Percentiles rank a stretch among this genome's conserved stretches.
These are phyloP conservation scores for Harpagoxenus sublaevis DNA, from an alignment of 2,888 invertebrate species.

Conservation along the genomic window DNA sequence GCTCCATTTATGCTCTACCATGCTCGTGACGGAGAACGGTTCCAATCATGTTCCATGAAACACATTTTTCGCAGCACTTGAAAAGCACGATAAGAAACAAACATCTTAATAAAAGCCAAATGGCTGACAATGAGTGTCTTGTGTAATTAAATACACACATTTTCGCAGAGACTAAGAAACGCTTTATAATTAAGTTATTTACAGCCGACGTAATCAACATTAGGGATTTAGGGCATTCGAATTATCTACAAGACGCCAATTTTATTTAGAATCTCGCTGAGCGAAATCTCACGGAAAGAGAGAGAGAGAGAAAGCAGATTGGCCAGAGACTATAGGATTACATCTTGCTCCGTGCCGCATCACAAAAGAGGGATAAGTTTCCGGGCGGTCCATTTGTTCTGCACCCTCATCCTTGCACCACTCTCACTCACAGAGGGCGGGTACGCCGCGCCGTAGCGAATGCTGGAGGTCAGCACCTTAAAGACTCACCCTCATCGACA, in stretches of 20 bases:
- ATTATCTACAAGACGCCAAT: neutral
- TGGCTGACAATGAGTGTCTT: too few relatives aligned
- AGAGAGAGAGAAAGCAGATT: neutral
- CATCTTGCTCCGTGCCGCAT: constrained; percentile 41
- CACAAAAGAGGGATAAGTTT: constrained; percentile 45
- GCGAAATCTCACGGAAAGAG: neutral
- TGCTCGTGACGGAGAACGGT: constrained; percentile 5
- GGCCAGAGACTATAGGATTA: constrained; percentile 21
- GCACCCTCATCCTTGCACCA: constrained; percentile 44
- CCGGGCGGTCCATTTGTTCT: constrained; percentile 65
- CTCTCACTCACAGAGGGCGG: constrained; percentile 55
- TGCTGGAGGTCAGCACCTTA: constrained; percentile 59
- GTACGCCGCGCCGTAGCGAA: constrained; percentile 39
- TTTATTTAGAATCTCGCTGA: constrained; percentile 20
- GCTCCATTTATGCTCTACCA: constrained; percentile 12
- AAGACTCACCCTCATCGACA: constrained; percentile 71
- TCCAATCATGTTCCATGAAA: neutral
- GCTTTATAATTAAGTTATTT: neutral
- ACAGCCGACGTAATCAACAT: neutral
- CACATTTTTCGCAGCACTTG: neutral
- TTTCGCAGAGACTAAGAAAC: neutral
- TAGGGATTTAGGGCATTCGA: neutral
- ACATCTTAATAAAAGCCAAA: neutral
- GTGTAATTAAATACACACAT: neutral
- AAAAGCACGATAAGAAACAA: neutral